Base-by-base conservation (phyloP, 2,797 vertebrate genomes). In the Psittacula echo region DNA sequence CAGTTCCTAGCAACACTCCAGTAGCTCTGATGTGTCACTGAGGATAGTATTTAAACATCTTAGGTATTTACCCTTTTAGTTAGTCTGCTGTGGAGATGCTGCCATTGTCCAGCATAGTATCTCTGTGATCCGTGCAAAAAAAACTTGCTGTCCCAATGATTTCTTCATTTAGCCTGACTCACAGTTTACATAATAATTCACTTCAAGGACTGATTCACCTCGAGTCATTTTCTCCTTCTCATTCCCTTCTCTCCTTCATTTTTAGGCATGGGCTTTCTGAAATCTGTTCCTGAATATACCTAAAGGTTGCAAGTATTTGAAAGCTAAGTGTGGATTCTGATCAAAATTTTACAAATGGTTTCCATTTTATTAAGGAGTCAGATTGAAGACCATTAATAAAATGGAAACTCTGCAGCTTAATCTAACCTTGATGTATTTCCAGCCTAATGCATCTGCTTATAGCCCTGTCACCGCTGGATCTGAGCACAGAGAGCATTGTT, bases 341-440 rank as follows among this genome's bases (percentile, higher is more conserved):
- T 95, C 95, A 96, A 90, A 94, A 94, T 94, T 97, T 96, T 97
- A 93, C 89, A 94, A 97, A 94, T 96, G 89, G 94, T 82, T 96
- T 94, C 94, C 85, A 94, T 94, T 96, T 97, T 94, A 95, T 96
- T 96, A 97, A 96, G 89, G 91, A 97, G 88, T 97, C 92, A 79
- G 85, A 94, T 88, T 94, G 93, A 94, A 94, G 83, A 92, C 95
- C 91, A 95, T 97, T 96, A 96, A 94, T 96, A 94, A 96, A 96
- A 94, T 95, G 94, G 93, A 91, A 96, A 96, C 90, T 95, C 90
- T 96, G 92, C 85, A 94, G 91, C 93, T 94, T 97, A 96, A 96
- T 96, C 91, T 96, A 95, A 94, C 95, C 93, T 95, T 95, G 95
- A 93, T 96, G 45, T 94, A 96, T 96, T 94, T 96, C 80, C 89